phyloP scores from a whole-genome alignment of 2,113 vertebrate genomes.

The Typhlomys cinereus region DNA sequence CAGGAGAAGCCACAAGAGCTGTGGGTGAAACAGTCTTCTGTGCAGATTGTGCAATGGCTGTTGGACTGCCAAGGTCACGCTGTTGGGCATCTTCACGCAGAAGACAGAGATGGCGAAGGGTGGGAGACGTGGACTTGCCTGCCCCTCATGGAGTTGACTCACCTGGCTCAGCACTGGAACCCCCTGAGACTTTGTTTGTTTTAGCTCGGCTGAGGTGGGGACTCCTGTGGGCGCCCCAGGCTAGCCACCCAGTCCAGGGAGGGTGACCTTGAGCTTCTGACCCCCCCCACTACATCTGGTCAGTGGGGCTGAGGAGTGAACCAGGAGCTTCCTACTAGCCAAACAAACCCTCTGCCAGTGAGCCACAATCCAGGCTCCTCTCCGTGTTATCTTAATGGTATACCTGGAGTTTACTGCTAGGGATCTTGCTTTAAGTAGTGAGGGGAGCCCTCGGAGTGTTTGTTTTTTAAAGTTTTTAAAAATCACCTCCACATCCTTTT shows the following conservation, averaged over 20 bases:
- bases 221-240: background rate
- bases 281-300: background rate
- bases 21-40: background rate
- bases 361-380: no score
- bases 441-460: background rate
- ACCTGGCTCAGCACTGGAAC: background rate
- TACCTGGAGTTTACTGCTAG: background rate
- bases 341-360: background rate
- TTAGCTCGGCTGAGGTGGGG: background rate
- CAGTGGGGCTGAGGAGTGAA: no score
- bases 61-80: background rate
- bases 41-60: slow-evolving; percentile 22
- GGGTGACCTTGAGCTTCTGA: background rate
- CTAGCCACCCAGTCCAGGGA: background rate
- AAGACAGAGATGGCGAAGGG: background rate
- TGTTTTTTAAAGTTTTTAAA: no score
- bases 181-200: background rate
- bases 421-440: background rate
- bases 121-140: background rate
- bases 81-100: background rate
- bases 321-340: background rate
- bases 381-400: background rate
- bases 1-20: background rate
- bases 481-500: background rate
- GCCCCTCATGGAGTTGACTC: background rate